Base-by-base conservation (phyloP, 2,797 vertebrate species). In the Anguilla obscura region DNA sequence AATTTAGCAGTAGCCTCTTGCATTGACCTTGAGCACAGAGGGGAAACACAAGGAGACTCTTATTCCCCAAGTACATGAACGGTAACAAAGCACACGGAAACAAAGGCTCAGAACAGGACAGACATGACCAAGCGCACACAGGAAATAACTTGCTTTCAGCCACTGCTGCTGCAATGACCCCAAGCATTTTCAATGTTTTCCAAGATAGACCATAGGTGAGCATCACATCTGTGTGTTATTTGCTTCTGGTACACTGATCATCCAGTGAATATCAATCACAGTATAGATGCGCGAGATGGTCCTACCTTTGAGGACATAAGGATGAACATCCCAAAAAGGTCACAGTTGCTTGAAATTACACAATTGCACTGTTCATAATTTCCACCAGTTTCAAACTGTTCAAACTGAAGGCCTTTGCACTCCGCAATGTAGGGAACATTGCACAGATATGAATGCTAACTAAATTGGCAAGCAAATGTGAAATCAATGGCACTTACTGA, bases 401-500 rank as follows among this genome's bases (percentile, higher is more conserved):
- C 89, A 90, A n/a, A 90, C 52, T 84, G 40, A 90, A 88, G 84
- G 88, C 86, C 85, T 60, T 18, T 27, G 63, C 69, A 84, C 66
- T 85, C 87, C 76, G 87, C 36, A 21, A 58, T 48, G 45, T 24
- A 63, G 30, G 24, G 16, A 16, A 40, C 18, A 84, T 52, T 50
- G 4, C 30, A 50, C 45, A 27, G 48, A 52, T 45, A 80, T 36
- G 40, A 54, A 36, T 52, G 69, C 50, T 16, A 33, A 71, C 76
- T 52, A 87, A 87, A 87, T 80, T 30, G 27, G 71, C n/a, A 18
- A 30, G 83, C 12, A 54, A 58, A 92, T 93, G 92, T 87, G 88
- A 92, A 92, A 94, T 94, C 93, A 92, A 91, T 94, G 92, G 88
- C 92, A 89, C 92, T 93, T 94, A 92, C 92, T 93, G 92, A 92